These are phyloP conservation scores for Muraenolepis orangiensis DNA, from an alignment of 2,797 vertebrate species.

Conservation along the genomic window DNA sequence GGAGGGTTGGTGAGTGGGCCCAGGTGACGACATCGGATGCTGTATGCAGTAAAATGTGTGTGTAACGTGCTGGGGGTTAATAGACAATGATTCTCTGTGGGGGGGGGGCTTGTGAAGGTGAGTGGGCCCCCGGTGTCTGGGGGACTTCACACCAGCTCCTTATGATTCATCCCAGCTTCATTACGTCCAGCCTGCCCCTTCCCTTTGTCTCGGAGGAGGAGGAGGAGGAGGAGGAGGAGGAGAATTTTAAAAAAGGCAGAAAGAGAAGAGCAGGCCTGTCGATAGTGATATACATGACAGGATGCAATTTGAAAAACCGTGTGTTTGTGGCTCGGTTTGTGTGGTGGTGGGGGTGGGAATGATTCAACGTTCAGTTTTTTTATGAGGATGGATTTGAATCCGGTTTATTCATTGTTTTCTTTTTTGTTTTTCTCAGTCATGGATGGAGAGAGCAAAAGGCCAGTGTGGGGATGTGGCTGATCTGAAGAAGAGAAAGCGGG, in stretches of 20 bases:
- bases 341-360: not conserved
- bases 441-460: constrained; percentile 85
- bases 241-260: not conserved
- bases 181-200: constrained; percentile 52
- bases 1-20: constrained; percentile 2
- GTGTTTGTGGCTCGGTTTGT: constrained; percentile 28
- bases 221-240: constrained; percentile 29
- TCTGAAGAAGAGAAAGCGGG: constrained; percentile 83
- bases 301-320: constrained; percentile 61
- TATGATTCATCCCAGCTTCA: constrained; percentile 67
- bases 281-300: constrained; percentile 66
- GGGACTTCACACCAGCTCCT: constrained; percentile 30
- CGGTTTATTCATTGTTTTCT: constrained; percentile 2
- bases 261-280: constrained; percentile 53
- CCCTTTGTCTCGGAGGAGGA: constrained; percentile 52
- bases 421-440: constrained; percentile 69
- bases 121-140: not conserved
- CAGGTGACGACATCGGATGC: too few species aligned
- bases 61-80: too few species aligned
- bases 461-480: constrained; percentile 58
- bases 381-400: not conserved
- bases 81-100: too few species aligned
- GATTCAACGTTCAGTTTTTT: not conserved
- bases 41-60: too few species aligned
- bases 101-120: constrained; percentile 1